Percentiles rank a stretch among this genome's conserved stretches.
Evolutionary conservation across 2,113 vertebrate species (phyloP).

Genomic region (Myxocyprinus asiaticus): DNA sequence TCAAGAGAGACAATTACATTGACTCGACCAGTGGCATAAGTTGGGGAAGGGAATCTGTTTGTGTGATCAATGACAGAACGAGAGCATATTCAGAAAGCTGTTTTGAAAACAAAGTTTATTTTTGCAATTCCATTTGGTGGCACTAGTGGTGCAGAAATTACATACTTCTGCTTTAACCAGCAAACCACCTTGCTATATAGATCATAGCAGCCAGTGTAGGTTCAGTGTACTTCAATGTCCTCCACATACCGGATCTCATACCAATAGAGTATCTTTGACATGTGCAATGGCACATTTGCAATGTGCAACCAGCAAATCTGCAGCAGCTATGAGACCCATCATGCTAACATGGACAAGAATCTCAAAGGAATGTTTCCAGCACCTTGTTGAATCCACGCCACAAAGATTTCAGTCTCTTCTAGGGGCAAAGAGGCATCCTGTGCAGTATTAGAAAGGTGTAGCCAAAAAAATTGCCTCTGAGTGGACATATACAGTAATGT

Average conservation of each 20-base stretch:
- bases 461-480: not conserved
- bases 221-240: not conserved
- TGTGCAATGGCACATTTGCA: not conserved
- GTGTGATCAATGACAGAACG: too few species aligned
- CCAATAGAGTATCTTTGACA: not conserved
- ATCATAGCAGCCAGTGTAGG: not conserved
- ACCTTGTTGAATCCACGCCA: not conserved
- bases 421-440: not conserved
- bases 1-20: too few species aligned
- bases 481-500: conserved; percentile 20
- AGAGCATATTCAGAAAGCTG: too few species aligned
- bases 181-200: too few species aligned
- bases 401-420: not conserved
- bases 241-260: not conserved
- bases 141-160: too few species aligned
- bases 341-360: not conserved
- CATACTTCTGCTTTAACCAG: too few species aligned
- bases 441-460: not conserved
- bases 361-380: not conserved
- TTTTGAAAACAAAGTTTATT: too few species aligned
- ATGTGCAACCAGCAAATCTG: not conserved
- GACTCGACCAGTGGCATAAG: too few species aligned
- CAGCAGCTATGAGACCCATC: not conserved
- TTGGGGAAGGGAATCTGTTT: too few species aligned
- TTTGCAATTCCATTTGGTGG: too few species aligned